These are phyloP conservation scores for Drosophila ambigua DNA, from an alignment of 1,140 invertebrate genomes.

Conservation along the genomic window DNA sequence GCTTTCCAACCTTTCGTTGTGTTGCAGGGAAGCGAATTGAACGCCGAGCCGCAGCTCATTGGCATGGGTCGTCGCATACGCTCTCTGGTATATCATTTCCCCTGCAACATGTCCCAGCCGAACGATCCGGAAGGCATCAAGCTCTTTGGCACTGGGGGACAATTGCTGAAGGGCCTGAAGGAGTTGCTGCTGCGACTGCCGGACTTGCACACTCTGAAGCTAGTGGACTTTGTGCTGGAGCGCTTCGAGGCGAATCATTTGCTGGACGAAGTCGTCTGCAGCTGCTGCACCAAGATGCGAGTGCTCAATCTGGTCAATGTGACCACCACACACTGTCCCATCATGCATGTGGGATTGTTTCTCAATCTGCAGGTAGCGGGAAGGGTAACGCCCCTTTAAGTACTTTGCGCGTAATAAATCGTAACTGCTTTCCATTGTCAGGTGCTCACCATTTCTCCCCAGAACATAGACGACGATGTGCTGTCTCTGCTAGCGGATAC, in stretches of 20 bases:
- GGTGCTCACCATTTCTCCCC: constrained; percentile 90
- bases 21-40: constrained; percentile 39
- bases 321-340: constrained; percentile 89
- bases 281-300: constrained; percentile 87
- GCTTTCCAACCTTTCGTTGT: background rate
- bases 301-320: constrained; percentile 90
- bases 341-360: constrained; percentile 91
- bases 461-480: constrained; percentile 92
- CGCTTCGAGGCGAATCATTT: constrained; percentile 88
- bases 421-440: constrained; percentile 49
- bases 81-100: constrained; percentile 90
- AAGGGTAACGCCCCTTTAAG: constrained; percentile 3
- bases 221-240: constrained; percentile 92
- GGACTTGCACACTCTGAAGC: constrained; percentile 87
- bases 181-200: constrained; percentile 89
- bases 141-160: constrained; percentile 91
- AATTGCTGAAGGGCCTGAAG: constrained; percentile 88
- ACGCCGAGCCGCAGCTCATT: constrained; percentile 73
- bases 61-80: constrained; percentile 86
- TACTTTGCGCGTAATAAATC: background rate
- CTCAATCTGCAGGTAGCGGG: constrained; percentile 88
- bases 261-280: constrained; percentile 89
- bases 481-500: constrained; percentile 88
- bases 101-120: constrained; percentile 90
- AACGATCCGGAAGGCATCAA: constrained; percentile 86